These are phyloP conservation scores for Microctonus brassicae DNA, from an alignment of 2,888 invertebrate species.

Conservation along the genomic window DNA sequence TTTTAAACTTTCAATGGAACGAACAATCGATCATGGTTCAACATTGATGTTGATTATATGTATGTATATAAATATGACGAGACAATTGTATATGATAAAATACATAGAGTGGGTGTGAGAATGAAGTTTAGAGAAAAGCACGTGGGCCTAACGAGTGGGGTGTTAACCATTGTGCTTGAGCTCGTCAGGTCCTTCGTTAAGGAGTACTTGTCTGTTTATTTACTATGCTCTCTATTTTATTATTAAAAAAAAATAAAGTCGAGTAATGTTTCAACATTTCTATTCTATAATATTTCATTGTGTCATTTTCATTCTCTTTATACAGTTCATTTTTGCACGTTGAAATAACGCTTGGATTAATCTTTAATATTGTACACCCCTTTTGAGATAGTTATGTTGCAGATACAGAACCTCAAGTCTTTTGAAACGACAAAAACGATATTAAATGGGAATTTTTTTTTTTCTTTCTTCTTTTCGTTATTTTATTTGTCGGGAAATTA, in stretches of 20 bases:
- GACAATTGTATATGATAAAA: neutral
- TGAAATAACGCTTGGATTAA: conserved; percentile 49
- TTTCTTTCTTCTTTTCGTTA: neutral
- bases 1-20: conserved; percentile 21
- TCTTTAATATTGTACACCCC: conserved; percentile 56
- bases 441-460: neutral
- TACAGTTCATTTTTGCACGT: conserved; percentile 26
- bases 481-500: neutral
- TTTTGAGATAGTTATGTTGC: neutral
- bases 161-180: conserved; percentile 36
- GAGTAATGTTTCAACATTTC: conserved; percentile 2
- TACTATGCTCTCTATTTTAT: neutral
- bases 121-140: conserved; percentile 7
- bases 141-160: conserved; percentile 20
- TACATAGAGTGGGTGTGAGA: neutral
- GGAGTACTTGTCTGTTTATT: conserved; percentile 55
- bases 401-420: neutral
- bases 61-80: neutral
- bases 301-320: conserved; percentile 4
- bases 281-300: conserved; percentile 42
- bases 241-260: neutral
- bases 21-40: conserved; percentile 30
- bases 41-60: conserved; percentile 1
- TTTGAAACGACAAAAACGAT: neutral
- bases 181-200: conserved; percentile 61